phyloP scores from a whole-genome alignment of 1,140 invertebrate genomes.

The Bombus vancouverensis region DNA sequence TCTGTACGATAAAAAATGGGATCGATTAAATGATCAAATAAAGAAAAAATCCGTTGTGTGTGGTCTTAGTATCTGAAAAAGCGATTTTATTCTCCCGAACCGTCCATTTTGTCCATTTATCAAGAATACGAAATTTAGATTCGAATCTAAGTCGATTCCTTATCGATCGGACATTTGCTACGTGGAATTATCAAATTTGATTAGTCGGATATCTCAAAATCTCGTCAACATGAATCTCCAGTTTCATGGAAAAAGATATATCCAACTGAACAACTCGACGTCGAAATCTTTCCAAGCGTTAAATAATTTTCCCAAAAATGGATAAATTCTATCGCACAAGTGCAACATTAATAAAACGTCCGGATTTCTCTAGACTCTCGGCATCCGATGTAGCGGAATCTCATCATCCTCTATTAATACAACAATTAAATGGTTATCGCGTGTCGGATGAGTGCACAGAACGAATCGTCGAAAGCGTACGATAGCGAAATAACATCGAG shows the following conservation, averaged over 20 bases:
- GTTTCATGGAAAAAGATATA: background rate
- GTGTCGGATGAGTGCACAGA: background rate
- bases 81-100: background rate
- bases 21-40: no score
- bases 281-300: background rate
- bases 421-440: constrained; percentile 20
- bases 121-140: background rate
- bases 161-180: background rate
- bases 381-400: background rate
- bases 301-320: background rate
- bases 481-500: background rate
- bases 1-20: background rate
- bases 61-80: no score
- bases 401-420: background rate
- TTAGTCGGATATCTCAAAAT: no score
- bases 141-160: background rate
- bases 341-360: no score
- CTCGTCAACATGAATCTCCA: background rate
- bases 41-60: background rate
- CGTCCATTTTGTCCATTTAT: background rate
- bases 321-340: no score
- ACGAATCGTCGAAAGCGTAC: background rate
- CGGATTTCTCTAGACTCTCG: background rate
- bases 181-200: background rate
- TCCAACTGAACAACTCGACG: background rate